These are phyloP conservation scores for Tauraco erythrolophus DNA, from an alignment of 2,113 vertebrate species.

Conservation along the genomic window DNA sequence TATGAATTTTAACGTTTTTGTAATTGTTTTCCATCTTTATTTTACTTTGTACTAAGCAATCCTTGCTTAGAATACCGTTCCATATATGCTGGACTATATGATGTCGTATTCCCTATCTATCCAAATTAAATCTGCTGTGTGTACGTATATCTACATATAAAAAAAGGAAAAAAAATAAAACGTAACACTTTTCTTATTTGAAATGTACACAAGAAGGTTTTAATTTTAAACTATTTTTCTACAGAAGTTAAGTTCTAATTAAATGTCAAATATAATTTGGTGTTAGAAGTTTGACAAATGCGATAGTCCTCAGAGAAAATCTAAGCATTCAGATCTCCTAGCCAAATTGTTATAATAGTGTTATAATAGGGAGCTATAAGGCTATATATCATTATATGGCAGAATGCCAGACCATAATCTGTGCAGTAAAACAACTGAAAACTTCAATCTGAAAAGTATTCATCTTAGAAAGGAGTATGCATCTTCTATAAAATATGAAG, in stretches of 20 bases:
- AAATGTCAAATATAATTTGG: conserved; percentile 75
- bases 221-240: conserved; percentile 59
- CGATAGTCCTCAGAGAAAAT: conserved; percentile 72
- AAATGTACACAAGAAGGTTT: conserved; percentile 30
- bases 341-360: conserved; percentile 63
- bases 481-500: conserved; percentile 59
- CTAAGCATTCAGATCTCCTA: conserved; percentile 54
- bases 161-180: background rate
- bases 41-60: background rate
- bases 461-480: conserved; percentile 57
- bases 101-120: background rate
- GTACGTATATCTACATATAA: background rate
- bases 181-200: background rate
- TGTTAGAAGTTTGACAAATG: conserved; percentile 67
- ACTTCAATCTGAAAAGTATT: conserved; percentile 68
- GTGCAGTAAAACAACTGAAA: conserved; percentile 71
- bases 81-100: background rate
- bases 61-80: background rate
- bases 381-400: conserved; percentile 72
- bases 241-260: conserved; percentile 68
- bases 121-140: background rate
- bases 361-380: conserved; percentile 71
- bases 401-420: conserved; percentile 71
- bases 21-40: background rate
- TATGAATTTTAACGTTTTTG: conserved; percentile 65